Base-by-base conservation (phyloP, 2,888 invertebrate genomes). In the Phlogophora meticulosa region DNA sequence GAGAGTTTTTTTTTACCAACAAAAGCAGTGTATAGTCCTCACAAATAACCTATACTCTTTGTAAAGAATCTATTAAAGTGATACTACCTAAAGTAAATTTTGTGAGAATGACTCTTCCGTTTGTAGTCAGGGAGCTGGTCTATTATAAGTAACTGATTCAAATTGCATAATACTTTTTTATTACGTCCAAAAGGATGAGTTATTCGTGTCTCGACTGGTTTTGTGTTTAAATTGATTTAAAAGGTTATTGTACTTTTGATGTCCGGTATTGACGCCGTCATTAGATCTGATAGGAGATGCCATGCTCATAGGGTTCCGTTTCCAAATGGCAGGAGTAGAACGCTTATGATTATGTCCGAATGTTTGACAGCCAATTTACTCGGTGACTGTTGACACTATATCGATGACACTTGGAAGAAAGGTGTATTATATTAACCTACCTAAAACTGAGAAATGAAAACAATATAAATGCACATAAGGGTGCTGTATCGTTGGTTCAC, bases 31-130 rank as follows among this genome's bases (percentile, higher is more conserved):
- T 61, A 79, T 70, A 79, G 83, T 60, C 72, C 85, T 76, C 83
- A 86, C 83, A 87, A 92, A 92, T 91, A 91, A 90, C 89, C 85
- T 81, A 86, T 85, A 88, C 89, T 92, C 91, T 91, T 85, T 84
- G 79, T 85, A 87, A 85, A 87, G 90, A 90, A 90, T 91, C 92
- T 91, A 81, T 81, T 82, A 82, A 76, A 76, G 69, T 60, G 61
- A 67, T 82, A 65, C 81, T 80, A 55, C 72, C 28, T 28, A 28
- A 28, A 58, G 81, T 63, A 72, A 73, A 78, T 78, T 75, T 75
- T 75, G 51, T 65, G 61, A 76, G 81, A 78, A 78, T 81, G 83
- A 82, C 78, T 81, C 71, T 73, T 71, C 81, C 78, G 72, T 81
- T 81, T 81, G 64, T 82, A 76, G 83, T 73, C 63, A 57, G 65